phyloP scores from a whole-genome alignment of 2,797 vertebrate species.

The Sebastes trivittatus region DNA sequence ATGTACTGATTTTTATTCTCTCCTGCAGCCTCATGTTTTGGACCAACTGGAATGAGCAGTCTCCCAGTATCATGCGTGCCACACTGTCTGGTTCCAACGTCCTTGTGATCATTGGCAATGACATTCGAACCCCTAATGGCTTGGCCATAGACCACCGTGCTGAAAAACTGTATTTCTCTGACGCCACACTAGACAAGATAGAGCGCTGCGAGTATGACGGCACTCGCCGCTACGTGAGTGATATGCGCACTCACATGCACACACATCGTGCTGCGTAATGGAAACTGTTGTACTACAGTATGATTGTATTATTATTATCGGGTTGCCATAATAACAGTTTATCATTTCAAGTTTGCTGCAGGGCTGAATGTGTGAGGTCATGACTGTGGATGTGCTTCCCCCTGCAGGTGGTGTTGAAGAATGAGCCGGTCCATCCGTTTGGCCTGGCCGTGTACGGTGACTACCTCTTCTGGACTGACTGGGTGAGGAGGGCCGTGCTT shows the following conservation, averaged over 20 bases:
- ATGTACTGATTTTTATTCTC: neutral
- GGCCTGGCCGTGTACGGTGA: slow-evolving; percentile 95
- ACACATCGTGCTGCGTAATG: neutral
- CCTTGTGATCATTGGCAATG: slow-evolving; percentile 92
- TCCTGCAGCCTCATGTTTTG: slow-evolving; percentile 94
- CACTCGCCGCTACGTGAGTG: slow-evolving; percentile 90
- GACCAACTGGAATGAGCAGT: slow-evolving; percentile 99
- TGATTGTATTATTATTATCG: neutral
- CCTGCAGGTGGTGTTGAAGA: slow-evolving; percentile 92
- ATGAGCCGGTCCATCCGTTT: slow-evolving; percentile 95
- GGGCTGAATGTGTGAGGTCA: neutral
- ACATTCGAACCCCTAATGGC: slow-evolving; percentile 96
- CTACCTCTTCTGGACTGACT: slow-evolving; percentile 99
- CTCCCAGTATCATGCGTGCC: slow-evolving; percentile 97
- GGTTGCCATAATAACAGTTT: neutral
- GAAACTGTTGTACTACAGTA: neutral
- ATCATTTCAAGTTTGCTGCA: neutral
- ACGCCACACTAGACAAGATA: slow-evolving; percentile 97
- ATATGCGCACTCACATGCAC: neutral
- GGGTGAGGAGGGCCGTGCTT: slow-evolving; percentile 96
- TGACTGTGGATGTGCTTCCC: slow-evolving; percentile 36
- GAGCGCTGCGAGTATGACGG: slow-evolving; percentile 98
- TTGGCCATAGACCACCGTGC: slow-evolving; percentile 96
- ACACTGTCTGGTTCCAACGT: slow-evolving; percentile 91
- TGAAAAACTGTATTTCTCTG: slow-evolving; percentile 97